A percentile compares a stretch with the other conserved stretches of the same genome.
Evolutionary conservation across 2,113 vertebrate genomes (phyloP).

Genomic region (Kryptolebias marmoratus): DNA sequence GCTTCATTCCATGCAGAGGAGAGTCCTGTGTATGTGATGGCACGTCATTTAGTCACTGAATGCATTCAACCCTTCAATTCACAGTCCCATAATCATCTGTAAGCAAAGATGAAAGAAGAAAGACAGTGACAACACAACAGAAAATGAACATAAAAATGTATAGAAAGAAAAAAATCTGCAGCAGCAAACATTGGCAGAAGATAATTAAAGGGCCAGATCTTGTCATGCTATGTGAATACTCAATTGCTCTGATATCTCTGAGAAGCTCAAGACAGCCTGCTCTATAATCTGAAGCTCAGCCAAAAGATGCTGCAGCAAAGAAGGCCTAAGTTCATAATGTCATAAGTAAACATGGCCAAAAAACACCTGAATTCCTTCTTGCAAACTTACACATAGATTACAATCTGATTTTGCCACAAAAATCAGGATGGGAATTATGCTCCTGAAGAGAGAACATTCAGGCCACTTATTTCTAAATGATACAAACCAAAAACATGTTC

Average conservation of each 20-base stretch:
- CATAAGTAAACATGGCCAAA: slow-evolving; percentile 22
- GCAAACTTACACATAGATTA: slow-evolving; percentile 4
- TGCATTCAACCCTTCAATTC: slow-evolving; percentile 73
- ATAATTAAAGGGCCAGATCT: slow-evolving; percentile 80
- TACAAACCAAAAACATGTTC: slow-evolving; percentile 42
- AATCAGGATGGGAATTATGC: slow-evolving; percentile 12
- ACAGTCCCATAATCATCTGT: slow-evolving; percentile 66
- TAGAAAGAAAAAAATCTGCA: slow-evolving; percentile 33
- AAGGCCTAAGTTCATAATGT: slow-evolving; percentile 42
- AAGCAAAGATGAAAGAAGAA: slow-evolving; percentile 75
- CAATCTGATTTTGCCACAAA: not conserved
- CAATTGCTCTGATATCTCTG: slow-evolving; percentile 76
- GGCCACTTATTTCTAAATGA: slow-evolving; percentile 23
- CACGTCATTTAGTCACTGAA: slow-evolving; percentile 65
- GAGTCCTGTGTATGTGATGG: slow-evolving; percentile 62
- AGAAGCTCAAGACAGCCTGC: slow-evolving; percentile 56
- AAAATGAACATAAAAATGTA: slow-evolving; percentile 32
- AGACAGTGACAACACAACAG: slow-evolving; percentile 55
- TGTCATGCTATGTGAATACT: slow-evolving; percentile 75
- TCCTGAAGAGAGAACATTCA: slow-evolving; percentile 27
- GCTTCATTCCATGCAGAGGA: slow-evolving; percentile 65
- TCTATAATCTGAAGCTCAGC: slow-evolving; percentile 73
- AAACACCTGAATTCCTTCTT: slow-evolving; percentile 13
- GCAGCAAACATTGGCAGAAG: slow-evolving; percentile 55
- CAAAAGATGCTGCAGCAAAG: slow-evolving; percentile 39